phyloP scores from a whole-genome alignment of 2,113 vertebrate species.

The Hyla sarda region DNA sequence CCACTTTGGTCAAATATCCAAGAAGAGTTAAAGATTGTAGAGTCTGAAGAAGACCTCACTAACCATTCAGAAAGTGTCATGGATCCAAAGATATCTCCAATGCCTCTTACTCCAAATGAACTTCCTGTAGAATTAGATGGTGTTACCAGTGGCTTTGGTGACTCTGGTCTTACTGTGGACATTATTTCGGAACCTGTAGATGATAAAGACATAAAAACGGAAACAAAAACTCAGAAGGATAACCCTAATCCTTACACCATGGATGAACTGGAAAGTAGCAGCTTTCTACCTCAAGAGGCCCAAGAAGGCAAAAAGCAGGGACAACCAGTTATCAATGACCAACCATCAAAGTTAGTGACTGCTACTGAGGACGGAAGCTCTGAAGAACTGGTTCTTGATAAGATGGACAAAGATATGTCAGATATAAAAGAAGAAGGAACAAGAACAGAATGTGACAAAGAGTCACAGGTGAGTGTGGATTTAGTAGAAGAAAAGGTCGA shows the following conservation, averaged over 20 bases:
- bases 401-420: conserved; percentile 47
- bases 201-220: not conserved
- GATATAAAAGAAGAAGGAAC: conserved; percentile 4
- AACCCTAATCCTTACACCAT: conserved; percentile 37
- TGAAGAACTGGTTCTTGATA: conserved; percentile 10
- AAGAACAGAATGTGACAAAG: conserved; percentile 57
- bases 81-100: conserved; percentile 27
- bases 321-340: conserved; percentile 47
- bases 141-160: conserved; percentile 25
- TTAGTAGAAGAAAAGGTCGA: conserved; percentile 53
- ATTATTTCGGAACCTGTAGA: not conserved
- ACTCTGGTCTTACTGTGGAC: accelerated
- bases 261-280: conserved; percentile 60
- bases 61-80: conserved; percentile 54
- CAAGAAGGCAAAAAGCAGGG: conserved; percentile 53
- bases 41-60: conserved; percentile 81
- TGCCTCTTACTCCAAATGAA: not conserved
- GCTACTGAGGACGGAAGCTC: conserved; percentile 52
- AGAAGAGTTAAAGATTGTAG: conserved; percentile 86
- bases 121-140: conserved; percentile 48
- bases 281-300: conserved; percentile 60
- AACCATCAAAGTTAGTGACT: conserved; percentile 55
- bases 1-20: conserved; percentile 80
- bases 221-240: conserved; percentile 7
- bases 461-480: conserved; percentile 45